Conservation (phyloP, 1,140 invertebrate species). For the Drosophila ficusphila region DNA sequence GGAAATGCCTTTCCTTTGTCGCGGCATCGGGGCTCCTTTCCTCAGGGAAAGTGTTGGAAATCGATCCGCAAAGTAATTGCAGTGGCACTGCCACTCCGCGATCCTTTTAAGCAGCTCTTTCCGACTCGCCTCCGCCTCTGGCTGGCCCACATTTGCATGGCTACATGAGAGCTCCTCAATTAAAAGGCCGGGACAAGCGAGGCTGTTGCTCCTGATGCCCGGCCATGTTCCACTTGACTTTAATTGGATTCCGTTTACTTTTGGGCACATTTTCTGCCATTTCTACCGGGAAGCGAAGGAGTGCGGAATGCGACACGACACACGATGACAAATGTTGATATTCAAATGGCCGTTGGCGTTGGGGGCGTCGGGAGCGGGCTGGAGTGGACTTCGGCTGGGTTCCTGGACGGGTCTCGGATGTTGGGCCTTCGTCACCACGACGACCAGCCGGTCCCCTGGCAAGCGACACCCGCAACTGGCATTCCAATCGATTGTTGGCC, state of each 20-base stretch:
- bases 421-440: conserved; percentile 52
- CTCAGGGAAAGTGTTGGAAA: conserved; percentile 70
- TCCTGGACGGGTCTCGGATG: conserved; percentile 18
- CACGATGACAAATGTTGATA: conserved; percentile 81
- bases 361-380: conserved; percentile 48
- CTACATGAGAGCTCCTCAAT: conserved; percentile 67
- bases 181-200: conserved; percentile 60
- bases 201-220: conserved; percentile 37
- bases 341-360: conserved; percentile 76
- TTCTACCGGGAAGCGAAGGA: conserved; percentile 42
- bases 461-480: conserved; percentile 60
- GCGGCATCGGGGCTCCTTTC: conserved; percentile 7
- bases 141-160: conserved; percentile 70
- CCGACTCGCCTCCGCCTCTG: conserved; percentile 7
- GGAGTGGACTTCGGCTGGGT: conserved; percentile 16
- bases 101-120: conserved; percentile 60
- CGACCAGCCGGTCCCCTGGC: conserved; percentile 7
- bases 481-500: conserved; percentile 75
- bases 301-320: conserved; percentile 72
- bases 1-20: conserved; percentile 25
- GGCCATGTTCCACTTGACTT: conserved; percentile 78
- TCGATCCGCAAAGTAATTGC: conserved; percentile 68
- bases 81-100: conserved; percentile 6
- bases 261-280: conserved; percentile 72
- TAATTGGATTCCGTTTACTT: conserved; percentile 79